Conservation (phyloP, 2,113 vertebrate species). For the Spheniscus mendiculus region DNA sequence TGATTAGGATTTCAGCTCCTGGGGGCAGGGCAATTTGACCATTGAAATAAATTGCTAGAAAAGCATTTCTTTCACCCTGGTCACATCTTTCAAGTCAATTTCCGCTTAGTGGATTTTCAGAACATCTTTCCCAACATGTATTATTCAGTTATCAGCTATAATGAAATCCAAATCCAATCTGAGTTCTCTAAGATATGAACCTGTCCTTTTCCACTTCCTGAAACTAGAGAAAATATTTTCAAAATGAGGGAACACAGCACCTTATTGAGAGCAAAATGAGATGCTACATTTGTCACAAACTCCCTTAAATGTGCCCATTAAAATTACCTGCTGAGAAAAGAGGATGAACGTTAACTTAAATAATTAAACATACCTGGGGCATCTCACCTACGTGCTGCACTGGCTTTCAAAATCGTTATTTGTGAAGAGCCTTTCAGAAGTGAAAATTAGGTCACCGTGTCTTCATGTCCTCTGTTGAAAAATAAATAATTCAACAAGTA, state of each 20-base stretch:
- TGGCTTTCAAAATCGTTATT: background rate
- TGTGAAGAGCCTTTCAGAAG: background rate
- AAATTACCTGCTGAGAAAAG: background rate
- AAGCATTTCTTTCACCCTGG: background rate
- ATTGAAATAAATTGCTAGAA: background rate
- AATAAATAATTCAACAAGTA: conserved; percentile 13
- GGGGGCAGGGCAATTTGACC: background rate
- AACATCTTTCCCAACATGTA: background rate
- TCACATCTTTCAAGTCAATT: background rate
- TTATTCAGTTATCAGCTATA: background rate
- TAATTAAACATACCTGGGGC: conserved; percentile 7
- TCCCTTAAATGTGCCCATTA: background rate
- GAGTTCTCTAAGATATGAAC: background rate
- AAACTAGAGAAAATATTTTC: background rate
- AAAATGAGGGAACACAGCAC: background rate
- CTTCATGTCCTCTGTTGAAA: background rate
- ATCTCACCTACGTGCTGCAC: background rate
- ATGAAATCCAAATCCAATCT: background rate
- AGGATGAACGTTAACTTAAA: conserved; percentile 2
- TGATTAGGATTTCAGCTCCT: background rate
- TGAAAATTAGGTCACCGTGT: background rate
- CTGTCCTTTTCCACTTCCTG: background rate
- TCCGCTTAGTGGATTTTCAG: background rate
- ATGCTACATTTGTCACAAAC: background rate
- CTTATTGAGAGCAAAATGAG: background rate